phyloP scores from a whole-genome alignment of 2,888 invertebrate species.

The Eurytoma californica region DNA sequence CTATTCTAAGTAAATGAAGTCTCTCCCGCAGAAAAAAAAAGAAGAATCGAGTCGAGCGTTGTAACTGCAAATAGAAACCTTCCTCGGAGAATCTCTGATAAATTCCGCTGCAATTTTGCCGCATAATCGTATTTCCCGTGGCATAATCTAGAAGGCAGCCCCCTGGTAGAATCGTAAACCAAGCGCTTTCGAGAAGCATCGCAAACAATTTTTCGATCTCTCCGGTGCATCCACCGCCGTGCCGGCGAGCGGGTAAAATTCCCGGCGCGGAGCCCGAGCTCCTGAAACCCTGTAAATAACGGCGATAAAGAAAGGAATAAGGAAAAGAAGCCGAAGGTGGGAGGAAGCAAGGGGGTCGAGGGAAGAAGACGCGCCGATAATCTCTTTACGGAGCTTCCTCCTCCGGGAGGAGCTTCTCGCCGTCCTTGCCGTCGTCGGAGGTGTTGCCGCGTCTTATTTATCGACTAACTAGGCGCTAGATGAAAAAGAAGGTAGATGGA shows the following conservation, averaged over 20 bases:
- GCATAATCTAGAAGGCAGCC: too few species aligned
- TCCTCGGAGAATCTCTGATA: too few species aligned
- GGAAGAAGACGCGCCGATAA: constrained; percentile 20
- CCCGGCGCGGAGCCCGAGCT: not conserved
- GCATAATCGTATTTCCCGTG: too few species aligned
- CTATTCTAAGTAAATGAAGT: too few species aligned
- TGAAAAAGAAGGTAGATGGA: constrained; percentile 24
- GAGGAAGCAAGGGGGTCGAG: not conserved
- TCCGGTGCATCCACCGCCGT: not conserved
- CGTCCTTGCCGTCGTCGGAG: not conserved
- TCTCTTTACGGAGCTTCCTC: constrained; percentile 28
- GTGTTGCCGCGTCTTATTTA: constrained; percentile 39
- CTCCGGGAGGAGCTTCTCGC: not conserved
- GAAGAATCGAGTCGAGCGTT: too few species aligned
- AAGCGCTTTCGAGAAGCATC: constrained; percentile 20
- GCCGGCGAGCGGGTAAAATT: not conserved
- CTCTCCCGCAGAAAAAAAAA: too few species aligned
- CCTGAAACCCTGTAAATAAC: constrained; percentile 22
- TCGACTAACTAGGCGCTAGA: constrained; percentile 44
- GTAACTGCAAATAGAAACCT: too few species aligned
- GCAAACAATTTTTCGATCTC: constrained; percentile 1
- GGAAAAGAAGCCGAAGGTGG: not conserved
- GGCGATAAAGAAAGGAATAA: constrained; percentile 18
- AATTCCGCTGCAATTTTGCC: too few species aligned
- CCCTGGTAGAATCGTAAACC: constrained; percentile 1